Evolutionary conservation across 2,888 invertebrate species (phyloP).

Genomic region (Balanococcus diminutus): DNA sequence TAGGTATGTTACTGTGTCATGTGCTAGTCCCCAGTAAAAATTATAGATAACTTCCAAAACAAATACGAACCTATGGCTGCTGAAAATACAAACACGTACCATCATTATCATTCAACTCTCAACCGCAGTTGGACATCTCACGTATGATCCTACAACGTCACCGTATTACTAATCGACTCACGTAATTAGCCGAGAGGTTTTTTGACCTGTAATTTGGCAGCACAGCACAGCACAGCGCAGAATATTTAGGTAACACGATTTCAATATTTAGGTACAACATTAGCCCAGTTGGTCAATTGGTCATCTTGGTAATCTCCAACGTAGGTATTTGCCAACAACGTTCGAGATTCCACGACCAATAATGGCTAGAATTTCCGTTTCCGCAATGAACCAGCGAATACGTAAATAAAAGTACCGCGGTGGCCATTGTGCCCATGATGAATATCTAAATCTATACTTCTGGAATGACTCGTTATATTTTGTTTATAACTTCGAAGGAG

Average conservation of each 20-base stretch:
- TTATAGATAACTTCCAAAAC: not conserved
- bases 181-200: conserved; percentile 21
- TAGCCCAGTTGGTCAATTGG: not conserved
- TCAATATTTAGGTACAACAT: not conserved
- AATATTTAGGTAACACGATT: conserved; percentile 1
- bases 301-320: not conserved
- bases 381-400: too few species aligned
- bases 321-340: not conserved
- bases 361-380: not conserved
- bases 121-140: not conserved
- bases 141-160: not conserved
- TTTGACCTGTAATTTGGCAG: not conserved
- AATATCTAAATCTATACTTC: not conserved
- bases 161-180: not conserved
- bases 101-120: not conserved
- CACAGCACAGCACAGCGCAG: too few species aligned
- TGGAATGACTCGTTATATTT: not conserved
- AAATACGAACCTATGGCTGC: not conserved
- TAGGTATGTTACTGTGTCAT: not conserved
- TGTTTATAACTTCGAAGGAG: too few species aligned
- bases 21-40: not conserved
- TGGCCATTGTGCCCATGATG: not conserved
- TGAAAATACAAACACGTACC: not conserved
- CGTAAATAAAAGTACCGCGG: too few species aligned
- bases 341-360: too few species aligned